Evolutionary conservation across 1,140 invertebrate genomes (phyloP), one percentile per base, ranked within the genome.

Genomic region (Trichogramma pretiosum): DNA sequence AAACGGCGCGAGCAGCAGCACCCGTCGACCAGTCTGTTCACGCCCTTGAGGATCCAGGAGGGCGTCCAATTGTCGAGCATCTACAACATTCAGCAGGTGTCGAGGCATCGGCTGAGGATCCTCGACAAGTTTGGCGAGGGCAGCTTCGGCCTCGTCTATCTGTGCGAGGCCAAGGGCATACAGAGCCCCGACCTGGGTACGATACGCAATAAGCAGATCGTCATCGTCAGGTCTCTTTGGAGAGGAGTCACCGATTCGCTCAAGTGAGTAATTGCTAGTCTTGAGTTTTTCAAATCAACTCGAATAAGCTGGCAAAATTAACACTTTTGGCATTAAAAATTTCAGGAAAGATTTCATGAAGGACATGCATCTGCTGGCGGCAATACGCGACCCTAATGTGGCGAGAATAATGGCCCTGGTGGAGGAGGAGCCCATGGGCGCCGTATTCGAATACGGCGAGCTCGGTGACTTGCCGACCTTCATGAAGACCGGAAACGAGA

Each of bases 41-140:
- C 82, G 13, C 76, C 81, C 4, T 75, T 83, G 54, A 80, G 80
- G 64, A 73, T 85, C 48, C 80, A 81, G 16, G 80, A 84, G 53
- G 78, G 76, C 50, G 69, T 74, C 56, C 77, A 78, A 48, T 52
- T 56, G 38, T 57, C 56, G 13, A 64, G 64, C 22, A 56, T 60
- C 16, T 63, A 56, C 37, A 61, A 68, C 11, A 63, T 70, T 23
- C 67, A 63, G 39, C 69, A 67, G 10, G 61, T 92, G 63, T 85
- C 87, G 42, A 50, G 88, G 61, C 85, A 89, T 67, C 78, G 85
- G 65, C 76, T 93, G 52, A 76, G 85, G 61, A 84, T 89, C 53
- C 67, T 91, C 41, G 84, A 90, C 66, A 89, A 89, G 63, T 77
- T 93, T 34, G 89, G 89, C 42, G 87, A 91, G 70, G 88, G 89